Percentiles rank a stretch among this genome's conserved stretches.
phyloP scores from a whole-genome alignment of 2,113 vertebrate species.

The Papio anubis region DNA sequence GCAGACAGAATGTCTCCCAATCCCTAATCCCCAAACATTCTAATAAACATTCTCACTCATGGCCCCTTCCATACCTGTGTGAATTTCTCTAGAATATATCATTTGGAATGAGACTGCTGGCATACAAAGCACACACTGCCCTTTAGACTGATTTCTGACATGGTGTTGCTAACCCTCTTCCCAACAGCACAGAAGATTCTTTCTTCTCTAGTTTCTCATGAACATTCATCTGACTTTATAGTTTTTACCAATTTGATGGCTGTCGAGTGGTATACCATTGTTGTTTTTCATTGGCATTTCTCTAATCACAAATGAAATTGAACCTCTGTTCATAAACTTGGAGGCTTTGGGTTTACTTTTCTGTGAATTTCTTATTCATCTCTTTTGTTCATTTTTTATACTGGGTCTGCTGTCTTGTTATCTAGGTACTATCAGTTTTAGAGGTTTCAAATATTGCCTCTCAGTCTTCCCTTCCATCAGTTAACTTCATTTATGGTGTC shows the following conservation, averaged over 20 bases:
- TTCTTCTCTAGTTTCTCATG: background rate
- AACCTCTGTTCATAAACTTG: background rate
- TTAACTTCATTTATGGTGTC: background rate
- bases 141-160: background rate
- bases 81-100: background rate
- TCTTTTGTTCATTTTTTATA: background rate
- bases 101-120: background rate
- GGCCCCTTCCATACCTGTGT: background rate
- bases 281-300: background rate
- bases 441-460: background rate
- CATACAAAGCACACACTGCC: background rate
- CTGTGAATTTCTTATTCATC: background rate
- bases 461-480: background rate
- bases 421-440: background rate
- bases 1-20: background rate
- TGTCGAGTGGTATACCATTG: background rate
- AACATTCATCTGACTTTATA: background rate
- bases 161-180: background rate
- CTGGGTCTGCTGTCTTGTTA: background rate
- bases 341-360: background rate
- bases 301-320: background rate
- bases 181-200: background rate
- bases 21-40: too few relatives aligned
- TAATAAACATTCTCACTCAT: background rate
- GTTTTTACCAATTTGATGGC: background rate